Percentiles rank a stretch among this genome's conserved stretches.
These are phyloP conservation scores for Haliclona indistincta DNA, from an alignment of 37 sponge, comb jelly and placozoan genomes.

Conservation along the genomic window DNA sequence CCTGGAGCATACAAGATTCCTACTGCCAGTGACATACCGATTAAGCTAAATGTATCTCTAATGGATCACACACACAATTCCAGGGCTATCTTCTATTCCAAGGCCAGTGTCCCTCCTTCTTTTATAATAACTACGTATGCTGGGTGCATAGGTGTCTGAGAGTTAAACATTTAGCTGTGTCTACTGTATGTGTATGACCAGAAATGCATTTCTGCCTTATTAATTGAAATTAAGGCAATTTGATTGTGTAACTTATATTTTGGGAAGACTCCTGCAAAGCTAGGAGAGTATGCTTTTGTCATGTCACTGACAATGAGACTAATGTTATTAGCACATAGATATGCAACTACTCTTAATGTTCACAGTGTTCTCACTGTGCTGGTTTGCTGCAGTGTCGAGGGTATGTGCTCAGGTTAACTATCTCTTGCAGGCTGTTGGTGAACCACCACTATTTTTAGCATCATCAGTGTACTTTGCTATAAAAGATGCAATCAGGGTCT, in stretches of 20 bases:
- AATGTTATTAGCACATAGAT: background rate
- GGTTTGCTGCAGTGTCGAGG: too few species aligned
- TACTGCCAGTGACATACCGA: slow-evolving; percentile 62
- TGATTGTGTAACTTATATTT: too few species aligned
- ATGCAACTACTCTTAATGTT: background rate
- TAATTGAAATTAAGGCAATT: background rate
- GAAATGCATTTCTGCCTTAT: background rate
- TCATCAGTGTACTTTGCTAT: slow-evolving; percentile 85
- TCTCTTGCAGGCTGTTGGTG: slow-evolving; percentile 73
- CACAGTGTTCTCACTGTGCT: too few species aligned
- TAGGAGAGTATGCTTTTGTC: background rate
- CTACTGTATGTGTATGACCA: background rate
- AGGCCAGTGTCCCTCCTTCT: too few species aligned
- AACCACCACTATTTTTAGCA: slow-evolving; percentile 91
- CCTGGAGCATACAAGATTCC: slow-evolving; percentile 90
- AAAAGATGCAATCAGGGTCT: slow-evolving; percentile 68
- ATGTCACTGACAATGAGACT: background rate
- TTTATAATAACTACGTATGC: too few species aligned
- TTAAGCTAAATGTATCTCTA: slow-evolving; percentile 74
- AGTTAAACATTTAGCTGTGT: background rate
- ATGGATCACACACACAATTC: slow-evolving; percentile 65
- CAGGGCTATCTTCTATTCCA: slow-evolving; percentile 77
- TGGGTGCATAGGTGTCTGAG: background rate
- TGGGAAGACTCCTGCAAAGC: background rate
- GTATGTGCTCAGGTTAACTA: too few species aligned